Conservation (phyloP, 2,888 invertebrate species). For the Plebejus melissa region DNA sequence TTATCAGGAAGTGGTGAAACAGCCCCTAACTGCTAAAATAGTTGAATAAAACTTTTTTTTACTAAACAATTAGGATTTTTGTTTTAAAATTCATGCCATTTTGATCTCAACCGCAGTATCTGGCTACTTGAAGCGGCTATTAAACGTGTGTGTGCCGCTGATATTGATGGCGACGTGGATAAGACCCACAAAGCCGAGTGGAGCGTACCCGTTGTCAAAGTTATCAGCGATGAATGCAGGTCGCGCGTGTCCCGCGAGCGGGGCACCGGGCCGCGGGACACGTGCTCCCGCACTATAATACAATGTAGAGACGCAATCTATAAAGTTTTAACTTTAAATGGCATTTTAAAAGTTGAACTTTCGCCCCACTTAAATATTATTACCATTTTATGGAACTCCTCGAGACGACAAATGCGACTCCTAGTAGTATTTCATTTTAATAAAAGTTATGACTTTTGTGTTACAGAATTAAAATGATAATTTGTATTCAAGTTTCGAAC, state of each 20-base stretch:
- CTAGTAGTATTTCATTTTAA: not conserved
- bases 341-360: not conserved
- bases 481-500: not conserved
- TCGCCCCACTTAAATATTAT: not conserved
- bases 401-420: not conserved
- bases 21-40: not conserved
- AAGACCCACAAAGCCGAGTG: not conserved
- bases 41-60: not conserved
- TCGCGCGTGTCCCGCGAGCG: not conserved
- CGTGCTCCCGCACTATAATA: not conserved
- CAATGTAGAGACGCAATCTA: not conserved
- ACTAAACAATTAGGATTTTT: not conserved
- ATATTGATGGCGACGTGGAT: not conserved
- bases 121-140: not conserved
- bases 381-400: not conserved
- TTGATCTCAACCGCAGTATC: no score
- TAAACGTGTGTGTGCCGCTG: not conserved
- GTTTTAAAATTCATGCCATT: not conserved
- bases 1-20: no score
- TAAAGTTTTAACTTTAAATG: not conserved
- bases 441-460: not conserved
- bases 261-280: not conserved
- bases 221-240: not conserved
- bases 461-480: not conserved
- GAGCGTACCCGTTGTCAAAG: not conserved